Base-by-base conservation (phyloP, 2,888 invertebrate species). In the Dascillus cervinus region DNA sequence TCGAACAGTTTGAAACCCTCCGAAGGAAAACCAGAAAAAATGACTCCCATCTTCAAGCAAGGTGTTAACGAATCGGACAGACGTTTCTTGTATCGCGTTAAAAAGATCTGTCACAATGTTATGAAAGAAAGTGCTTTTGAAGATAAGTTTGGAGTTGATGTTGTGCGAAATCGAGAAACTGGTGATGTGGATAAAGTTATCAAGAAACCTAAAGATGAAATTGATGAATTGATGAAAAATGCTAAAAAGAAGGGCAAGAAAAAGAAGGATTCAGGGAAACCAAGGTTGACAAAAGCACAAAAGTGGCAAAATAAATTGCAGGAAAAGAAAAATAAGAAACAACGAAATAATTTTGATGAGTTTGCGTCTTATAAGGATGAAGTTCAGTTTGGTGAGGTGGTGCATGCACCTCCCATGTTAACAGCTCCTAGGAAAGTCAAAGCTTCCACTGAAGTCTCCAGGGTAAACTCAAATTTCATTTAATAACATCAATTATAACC, bases 331-430 rank as follows among this genome's bases (percentile, higher is more conserved):
- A 52, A 66, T 21, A 68, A 50, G 58, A 64, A 23, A 12, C 37
- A 46, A 32, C 11, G 38, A 13, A 43, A 54, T 34, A 44, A 56
- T 34, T 45, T 45, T 36, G 64, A 68, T 19, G 74, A 75, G 28
- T 73, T 73, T 52, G 64, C 63, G 37, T 69, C 49, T 8, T 55
- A 58, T 13, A 50, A 67, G 48, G 88, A 88, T 60, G 65, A 70
- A 25, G 69, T 88, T 11, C 57, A 71, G 52, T 88, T 88, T 65
- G 87, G 87, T 0, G 87, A 86, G 55, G 70, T 78, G 27, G 77
- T 71, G 2, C 78, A 81, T 61, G 81, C 73, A 28, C 87, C 88
- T 32, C 87, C 88, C 15, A 61, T 70, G 29, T 64, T 86, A 20
- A 56, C 65, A 2, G 56, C 63, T 27, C 77, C 79, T 1, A 67